Base-by-base conservation (phyloP, 2,888 invertebrate genomes). In the Thymelicus lineola region DNA sequence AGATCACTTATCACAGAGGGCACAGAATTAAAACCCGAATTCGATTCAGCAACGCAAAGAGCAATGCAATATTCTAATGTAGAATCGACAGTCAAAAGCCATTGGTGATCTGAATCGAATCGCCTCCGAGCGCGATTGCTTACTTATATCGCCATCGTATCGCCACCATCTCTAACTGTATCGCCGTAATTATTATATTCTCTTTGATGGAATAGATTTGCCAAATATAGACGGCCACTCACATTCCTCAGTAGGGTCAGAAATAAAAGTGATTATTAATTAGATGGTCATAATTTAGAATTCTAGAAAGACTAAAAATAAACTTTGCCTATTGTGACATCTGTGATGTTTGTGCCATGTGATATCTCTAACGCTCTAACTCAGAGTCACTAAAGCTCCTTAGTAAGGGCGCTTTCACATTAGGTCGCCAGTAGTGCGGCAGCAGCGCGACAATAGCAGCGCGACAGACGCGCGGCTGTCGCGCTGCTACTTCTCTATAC, bases 171-270 rank as follows among this genome's bases (percentile, higher is more conserved):
- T 88, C 75, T 91, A 91, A 90, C 91, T 83, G 93, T 93, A 88
- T 82, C 78, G 71, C 74, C 79, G 85, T 92, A 91, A 91, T 93
- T 92, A 93, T 93, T 89, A 88, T 90, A 89, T 87, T 83, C 87
- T 83, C 82, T 85, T 82, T 85, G 90, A 92, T 92, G 90, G 89
- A 89, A 89, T 83, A 89, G 89, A 91, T 93, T 93, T 89, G 92
- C 91, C 91, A 90, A 93, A 91, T 89, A 90, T 85, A 89, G 86
- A 85, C 83, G 85, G 81, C 83, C 84, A 84, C 84, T 87, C 80
- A 80, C 82, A 80, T 82, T 81, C 57, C 15, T 45, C 45, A 42
- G 84, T 80, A 87, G 63, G 28, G 86, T 76, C 68, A 46, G 67
- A 53, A 15, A 61, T 61, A 67, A 15, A 45, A 14, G 46, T 0